Evolutionary conservation across 1,140 invertebrate genomes (phyloP), one percentile per base, ranked within the genome.

Genomic region (Drosophila serrata): DNA sequence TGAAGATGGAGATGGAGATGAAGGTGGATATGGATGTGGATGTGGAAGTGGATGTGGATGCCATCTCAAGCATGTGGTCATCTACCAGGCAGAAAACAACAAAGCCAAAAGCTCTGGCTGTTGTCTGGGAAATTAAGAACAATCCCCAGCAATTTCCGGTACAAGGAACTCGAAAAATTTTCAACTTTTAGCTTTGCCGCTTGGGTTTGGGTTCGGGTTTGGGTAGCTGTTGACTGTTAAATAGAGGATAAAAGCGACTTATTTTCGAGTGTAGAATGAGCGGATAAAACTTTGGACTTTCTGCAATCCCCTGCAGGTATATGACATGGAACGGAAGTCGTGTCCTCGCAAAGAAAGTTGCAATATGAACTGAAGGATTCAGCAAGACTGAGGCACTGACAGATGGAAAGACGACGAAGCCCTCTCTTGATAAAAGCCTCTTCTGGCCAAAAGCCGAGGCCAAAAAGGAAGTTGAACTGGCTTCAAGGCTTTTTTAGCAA

Each of bases 121-220:
- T 90, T 90, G 85, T 75, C 81, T 90, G 85, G 85, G 60, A 90
- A 88, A 88, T 90, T 88, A 90, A 90, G 85, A 88, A 88, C 85
- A 88, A 88, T 90, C 73, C 85, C 73, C 59, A 90, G 85, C 85
- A 90, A 90, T 88, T 88, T 90, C 85, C 85, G 85, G 80, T 82
- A 82, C 79, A 79, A 87, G 57, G 61, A 87, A 76, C 79, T 87
- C 82, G 68, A 87, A 85, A 87, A 76, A 79, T 87, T 19, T 81
- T 75, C 57, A 70, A 75, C 81, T 90, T 82, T 62, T 55, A 40
- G 59, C 39, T 40, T 37, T 13, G n/a, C n/a, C n/a, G n/a, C 57
- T 51, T 17, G 22, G 22, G 39, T 24, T 57, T 57, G 46, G 22
- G 29, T 46, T 27, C 27, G n/a, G 48, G 49, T 27, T 19, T 13